phyloP scores from a whole-genome alignment of 2,888 invertebrate genomes.

The Acanthosoma haemorrhoidale region DNA sequence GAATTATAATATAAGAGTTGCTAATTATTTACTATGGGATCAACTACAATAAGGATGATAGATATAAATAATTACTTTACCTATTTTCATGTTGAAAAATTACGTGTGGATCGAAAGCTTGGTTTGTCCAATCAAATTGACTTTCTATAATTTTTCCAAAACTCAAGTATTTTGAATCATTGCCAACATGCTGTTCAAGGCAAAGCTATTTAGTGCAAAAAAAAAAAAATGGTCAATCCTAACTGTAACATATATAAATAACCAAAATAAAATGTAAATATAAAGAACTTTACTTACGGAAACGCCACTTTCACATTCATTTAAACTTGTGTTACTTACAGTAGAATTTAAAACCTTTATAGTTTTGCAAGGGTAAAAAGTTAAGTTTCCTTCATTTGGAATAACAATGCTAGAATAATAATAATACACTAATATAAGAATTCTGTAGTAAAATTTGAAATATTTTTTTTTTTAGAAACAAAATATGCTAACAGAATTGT shows the following conservation, averaged over 20 bases:
- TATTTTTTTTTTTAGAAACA: no score
- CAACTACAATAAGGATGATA: no score
- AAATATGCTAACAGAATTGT: no score
- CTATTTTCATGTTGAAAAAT: not conserved
- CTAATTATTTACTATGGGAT: no score
- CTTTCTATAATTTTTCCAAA: not conserved
- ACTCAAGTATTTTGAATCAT: not conserved
- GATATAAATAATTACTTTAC: not conserved
- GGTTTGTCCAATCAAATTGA: not conserved
- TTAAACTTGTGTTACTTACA: not conserved
- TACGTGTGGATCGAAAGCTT: not conserved
- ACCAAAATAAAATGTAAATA: not conserved
- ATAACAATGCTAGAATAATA: not conserved
- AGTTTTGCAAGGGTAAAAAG: constrained; percentile 1
- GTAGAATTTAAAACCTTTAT: not conserved
- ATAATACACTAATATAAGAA: no score
- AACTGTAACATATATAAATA: not conserved
- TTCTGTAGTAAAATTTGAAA: no score
- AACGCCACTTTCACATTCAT: not conserved
- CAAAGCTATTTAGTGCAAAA: not conserved
- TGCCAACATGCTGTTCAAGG: not conserved
- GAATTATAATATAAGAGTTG: no score
- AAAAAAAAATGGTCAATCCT: not conserved
- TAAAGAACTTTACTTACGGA: not conserved
- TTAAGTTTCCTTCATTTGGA: not conserved